Percentiles rank a stretch among this genome's conserved stretches.
These are phyloP conservation scores for Bedellia somnulentella DNA, from an alignment of 2,888 invertebrate genomes.

Conservation along the genomic window DNA sequence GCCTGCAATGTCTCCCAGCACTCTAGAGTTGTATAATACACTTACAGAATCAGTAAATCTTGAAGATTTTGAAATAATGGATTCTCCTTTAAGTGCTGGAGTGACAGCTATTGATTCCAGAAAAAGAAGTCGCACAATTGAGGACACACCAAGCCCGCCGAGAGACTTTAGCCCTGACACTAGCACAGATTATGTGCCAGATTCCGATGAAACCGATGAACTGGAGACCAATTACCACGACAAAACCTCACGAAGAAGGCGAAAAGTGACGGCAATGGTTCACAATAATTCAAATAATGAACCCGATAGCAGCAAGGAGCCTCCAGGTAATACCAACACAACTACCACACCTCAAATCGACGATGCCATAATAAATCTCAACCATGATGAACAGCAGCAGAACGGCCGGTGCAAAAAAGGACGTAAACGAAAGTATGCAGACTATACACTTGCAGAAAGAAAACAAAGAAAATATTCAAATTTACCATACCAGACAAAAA, in stretches of 20 bases:
- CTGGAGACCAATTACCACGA: not conserved
- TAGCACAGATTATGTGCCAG: not conserved
- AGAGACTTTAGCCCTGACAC: not conserved
- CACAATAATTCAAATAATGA: not conserved
- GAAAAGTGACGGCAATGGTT: not conserved
- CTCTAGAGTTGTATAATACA: not conserved
- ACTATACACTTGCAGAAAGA: not conserved
- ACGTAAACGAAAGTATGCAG: not conserved
- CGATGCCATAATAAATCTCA: not conserved
- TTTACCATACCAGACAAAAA: not conserved
- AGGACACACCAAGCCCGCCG: not conserved
- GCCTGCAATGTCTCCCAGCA: not conserved
- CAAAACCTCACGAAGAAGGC: not conserved
- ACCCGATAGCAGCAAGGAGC: not conserved
- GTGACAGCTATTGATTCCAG: not conserved
- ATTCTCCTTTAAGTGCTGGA: not conserved
- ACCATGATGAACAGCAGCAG: not conserved
- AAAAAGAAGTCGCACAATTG: not conserved
- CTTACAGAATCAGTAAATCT: too few species aligned
- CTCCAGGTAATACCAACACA: not conserved
- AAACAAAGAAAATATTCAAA: not conserved
- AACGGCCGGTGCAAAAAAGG: not conserved
- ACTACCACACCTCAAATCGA: not conserved
- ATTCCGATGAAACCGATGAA: conserved; percentile 1
- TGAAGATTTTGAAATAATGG: not conserved